Evolutionary conservation across 2,113 vertebrate genomes (phyloP).

Genomic region (Thamnophis sirtalis): DNA sequence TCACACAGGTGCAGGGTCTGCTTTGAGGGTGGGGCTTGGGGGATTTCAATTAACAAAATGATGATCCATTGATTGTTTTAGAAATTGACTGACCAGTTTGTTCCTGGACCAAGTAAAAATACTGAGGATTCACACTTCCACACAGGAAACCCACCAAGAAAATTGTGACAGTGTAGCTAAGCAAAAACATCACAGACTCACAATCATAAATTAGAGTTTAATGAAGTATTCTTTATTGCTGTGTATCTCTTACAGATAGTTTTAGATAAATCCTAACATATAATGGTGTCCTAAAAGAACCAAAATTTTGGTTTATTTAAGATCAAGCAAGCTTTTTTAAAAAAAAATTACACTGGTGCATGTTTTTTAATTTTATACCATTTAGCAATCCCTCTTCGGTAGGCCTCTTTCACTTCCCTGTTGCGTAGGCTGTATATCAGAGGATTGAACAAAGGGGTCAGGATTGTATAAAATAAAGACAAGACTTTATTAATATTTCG

Average conservation of each 20-base stretch:
- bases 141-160: background rate
- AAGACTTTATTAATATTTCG: background rate
- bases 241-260: background rate
- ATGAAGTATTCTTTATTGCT: background rate
- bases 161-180: background rate
- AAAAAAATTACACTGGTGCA: no score
- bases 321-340: no score
- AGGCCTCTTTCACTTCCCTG: background rate
- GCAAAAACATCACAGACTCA: background rate
- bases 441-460: background rate
- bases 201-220: background rate
- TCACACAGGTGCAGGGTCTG: background rate
- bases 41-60: no score
- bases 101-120: background rate
- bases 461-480: background rate
- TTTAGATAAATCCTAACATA: background rate
- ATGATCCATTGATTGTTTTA: no score
- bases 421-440: background rate
- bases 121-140: background rate
- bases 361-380: no score
- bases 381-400: background rate
- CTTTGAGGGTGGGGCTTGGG: background rate
- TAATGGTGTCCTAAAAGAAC: background rate
- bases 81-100: background rate
- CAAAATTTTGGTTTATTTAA: background rate